Percentiles rank a stretch among this genome's conserved stretches.
phyloP scores from a whole-genome alignment of 2,113 vertebrate genomes.

The Bujurquina vittata region DNA sequence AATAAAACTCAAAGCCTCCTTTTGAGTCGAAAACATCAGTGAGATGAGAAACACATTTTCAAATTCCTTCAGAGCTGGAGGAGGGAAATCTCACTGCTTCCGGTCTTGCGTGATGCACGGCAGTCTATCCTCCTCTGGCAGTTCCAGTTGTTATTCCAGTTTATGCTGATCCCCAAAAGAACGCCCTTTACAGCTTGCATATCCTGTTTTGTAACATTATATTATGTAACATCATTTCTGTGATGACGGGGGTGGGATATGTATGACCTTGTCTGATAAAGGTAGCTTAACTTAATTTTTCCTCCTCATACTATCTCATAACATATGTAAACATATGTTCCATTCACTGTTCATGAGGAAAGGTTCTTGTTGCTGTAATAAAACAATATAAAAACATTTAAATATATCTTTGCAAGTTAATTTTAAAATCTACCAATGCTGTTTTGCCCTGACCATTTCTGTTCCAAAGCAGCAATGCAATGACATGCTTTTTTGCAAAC shows the following conservation, averaged over 20 bases:
- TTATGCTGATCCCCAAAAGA: slow-evolving; percentile 10
- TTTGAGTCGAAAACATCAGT: slow-evolving; percentile 5
- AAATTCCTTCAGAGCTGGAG: background rate
- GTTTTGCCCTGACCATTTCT: slow-evolving; percentile 50
- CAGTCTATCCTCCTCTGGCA: slow-evolving; percentile 20
- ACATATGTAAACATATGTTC: slow-evolving; percentile 35
- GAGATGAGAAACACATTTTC: slow-evolving; percentile 8
- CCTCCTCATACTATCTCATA: slow-evolving; percentile 4
- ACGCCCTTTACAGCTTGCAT: slow-evolving; percentile 1
- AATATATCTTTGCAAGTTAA: slow-evolving; percentile 64
- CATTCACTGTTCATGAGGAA: slow-evolving; percentile 57
- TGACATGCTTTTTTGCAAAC: slow-evolving; percentile 49
- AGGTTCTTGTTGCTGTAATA: slow-evolving; percentile 56
- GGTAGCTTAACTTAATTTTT: slow-evolving; percentile 21
- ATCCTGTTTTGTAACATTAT: slow-evolving; percentile 10
- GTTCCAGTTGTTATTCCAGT: slow-evolving; percentile 47
- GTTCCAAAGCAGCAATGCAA: slow-evolving; percentile 41
- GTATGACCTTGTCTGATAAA: slow-evolving; percentile 7
- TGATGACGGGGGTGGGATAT: background rate
- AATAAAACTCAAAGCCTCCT: slow-evolving; percentile 23
- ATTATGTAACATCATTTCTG: slow-evolving; percentile 1
- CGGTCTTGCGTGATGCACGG: background rate
- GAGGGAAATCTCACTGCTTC: background rate
- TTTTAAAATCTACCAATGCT: slow-evolving; percentile 64
- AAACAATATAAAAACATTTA: slow-evolving; percentile 77